Conservation (phyloP, 2,888 invertebrate genomes). For the Brachypalpus laphriformis region DNA sequence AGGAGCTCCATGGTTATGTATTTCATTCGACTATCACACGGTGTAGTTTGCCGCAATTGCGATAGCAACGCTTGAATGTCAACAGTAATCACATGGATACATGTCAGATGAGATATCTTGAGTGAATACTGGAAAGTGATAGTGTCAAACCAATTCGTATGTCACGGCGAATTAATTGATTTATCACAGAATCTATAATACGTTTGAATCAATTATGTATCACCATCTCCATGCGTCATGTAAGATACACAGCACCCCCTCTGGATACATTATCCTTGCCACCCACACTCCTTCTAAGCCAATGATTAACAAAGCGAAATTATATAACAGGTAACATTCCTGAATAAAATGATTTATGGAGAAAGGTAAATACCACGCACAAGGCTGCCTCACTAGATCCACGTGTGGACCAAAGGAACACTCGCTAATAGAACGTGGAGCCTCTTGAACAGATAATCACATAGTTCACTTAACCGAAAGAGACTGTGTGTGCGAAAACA, state of each 20-base stretch:
- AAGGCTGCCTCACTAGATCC: not conserved
- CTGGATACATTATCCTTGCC: not conserved
- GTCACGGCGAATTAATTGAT: not conserved
- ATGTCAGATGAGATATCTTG: too few species aligned
- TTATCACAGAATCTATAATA: not conserved
- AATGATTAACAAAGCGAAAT: constrained; percentile 13
- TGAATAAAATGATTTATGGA: constrained; percentile 5
- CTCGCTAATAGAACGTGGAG: not conserved
- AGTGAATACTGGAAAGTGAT: too few species aligned
- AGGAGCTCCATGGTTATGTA: too few species aligned
- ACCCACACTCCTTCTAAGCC: not conserved
- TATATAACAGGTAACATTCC: constrained; percentile 1
- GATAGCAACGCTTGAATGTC: too few species aligned
- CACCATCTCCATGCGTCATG: not conserved
- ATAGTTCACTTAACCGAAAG: not conserved
- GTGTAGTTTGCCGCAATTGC: too few species aligned
- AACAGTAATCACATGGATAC: too few species aligned
- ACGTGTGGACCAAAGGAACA: not conserved
- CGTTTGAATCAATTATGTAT: constrained; percentile 3
- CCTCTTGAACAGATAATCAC: constrained; percentile 13
- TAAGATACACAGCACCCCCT: not conserved
- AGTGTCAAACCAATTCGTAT: not conserved
- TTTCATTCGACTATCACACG: too few species aligned
- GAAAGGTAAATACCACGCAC: not conserved
- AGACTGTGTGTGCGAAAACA: not conserved